Evolutionary conservation across 2,888 invertebrate genomes (phyloP).

Genomic region (Formica aserva): DNA sequence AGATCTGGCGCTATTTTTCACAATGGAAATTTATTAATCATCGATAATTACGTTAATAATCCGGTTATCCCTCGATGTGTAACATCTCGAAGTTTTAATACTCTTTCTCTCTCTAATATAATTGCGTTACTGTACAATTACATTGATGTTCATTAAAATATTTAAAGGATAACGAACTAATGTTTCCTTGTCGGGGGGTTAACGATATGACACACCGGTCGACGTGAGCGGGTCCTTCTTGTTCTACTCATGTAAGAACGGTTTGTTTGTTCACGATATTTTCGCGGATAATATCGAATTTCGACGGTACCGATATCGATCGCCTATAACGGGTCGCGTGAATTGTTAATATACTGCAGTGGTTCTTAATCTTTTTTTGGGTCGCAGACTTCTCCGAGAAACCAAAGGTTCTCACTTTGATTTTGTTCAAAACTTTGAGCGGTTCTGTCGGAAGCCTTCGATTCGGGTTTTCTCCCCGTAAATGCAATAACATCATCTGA

Average conservation of each 20-base stretch:
- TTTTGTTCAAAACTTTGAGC: neutral
- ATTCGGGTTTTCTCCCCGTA: too few relatives aligned
- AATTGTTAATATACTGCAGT: slow-evolving; percentile 35
- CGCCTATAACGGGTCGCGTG: slow-evolving; percentile 30
- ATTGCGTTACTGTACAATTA: slow-evolving; percentile 13
- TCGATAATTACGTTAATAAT: slow-evolving; percentile 16
- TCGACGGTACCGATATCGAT: slow-evolving; percentile 21
- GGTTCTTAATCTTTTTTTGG: slow-evolving; percentile 28
- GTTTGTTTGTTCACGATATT: slow-evolving; percentile 32
- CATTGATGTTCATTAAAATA: slow-evolving; percentile 27
- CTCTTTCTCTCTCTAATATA: slow-evolving; percentile 12
- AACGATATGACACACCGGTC: neutral
- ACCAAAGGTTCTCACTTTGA: slow-evolving; percentile 4
- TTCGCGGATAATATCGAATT: slow-evolving; percentile 16
- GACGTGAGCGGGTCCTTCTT: neutral
- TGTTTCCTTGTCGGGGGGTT: slow-evolving; percentile 29
- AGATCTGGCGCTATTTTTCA: slow-evolving; percentile 11
- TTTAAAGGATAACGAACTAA: slow-evolving; percentile 15
- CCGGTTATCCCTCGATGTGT: slow-evolving; percentile 11
- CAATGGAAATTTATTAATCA: slow-evolving; percentile 25
- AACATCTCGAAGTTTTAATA: slow-evolving; percentile 17
- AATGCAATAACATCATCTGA: neutral
- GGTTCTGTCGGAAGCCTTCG: neutral
- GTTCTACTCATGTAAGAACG: neutral
- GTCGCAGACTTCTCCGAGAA: neutral